These are phyloP conservation scores for Ichneumoninae sp. DNA, from an alignment of 2,888 invertebrate species.

Conservation along the genomic window DNA sequence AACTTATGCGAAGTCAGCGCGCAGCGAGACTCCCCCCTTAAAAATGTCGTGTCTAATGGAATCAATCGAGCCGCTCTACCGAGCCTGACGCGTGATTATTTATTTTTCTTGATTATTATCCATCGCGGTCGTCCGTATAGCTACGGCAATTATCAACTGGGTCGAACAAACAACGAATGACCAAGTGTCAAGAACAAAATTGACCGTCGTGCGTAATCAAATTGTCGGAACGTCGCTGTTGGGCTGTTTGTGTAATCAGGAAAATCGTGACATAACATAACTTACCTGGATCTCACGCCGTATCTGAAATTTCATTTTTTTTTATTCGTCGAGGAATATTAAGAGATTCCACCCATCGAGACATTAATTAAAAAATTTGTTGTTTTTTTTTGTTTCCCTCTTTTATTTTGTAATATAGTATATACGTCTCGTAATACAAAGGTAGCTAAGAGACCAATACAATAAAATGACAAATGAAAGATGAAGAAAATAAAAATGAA, in stretches of 20 bases:
- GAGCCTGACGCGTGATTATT: not conserved
- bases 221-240: not conserved
- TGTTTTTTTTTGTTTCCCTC: slow-evolving; percentile 73
- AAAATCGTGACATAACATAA: slow-evolving; percentile 19
- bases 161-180: slow-evolving; percentile 29
- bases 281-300: slow-evolving; percentile 11
- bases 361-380: slow-evolving; percentile 69
- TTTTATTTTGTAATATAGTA: slow-evolving; percentile 72
- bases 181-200: slow-evolving; percentile 29
- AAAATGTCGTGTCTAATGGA: not conserved
- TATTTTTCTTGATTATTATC: slow-evolving; percentile 37
- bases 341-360: slow-evolving; percentile 3
- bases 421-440: slow-evolving; percentile 69
- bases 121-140: slow-evolving; percentile 13
- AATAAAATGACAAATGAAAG: slow-evolving; percentile 63
- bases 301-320: slow-evolving; percentile 9
- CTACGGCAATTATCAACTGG: slow-evolving; percentile 43
- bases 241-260: slow-evolving; percentile 5
- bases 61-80: slow-evolving; percentile 12
- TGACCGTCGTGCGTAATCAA: not conserved
- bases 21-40: no score
- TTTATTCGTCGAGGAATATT: slow-evolving; percentile 10
- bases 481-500: not conserved
- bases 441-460: slow-evolving; percentile 68
- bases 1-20: no score